phyloP scores from a whole-genome alignment of 2,113 vertebrate genomes.

The Pogonocichla stellata region DNA sequence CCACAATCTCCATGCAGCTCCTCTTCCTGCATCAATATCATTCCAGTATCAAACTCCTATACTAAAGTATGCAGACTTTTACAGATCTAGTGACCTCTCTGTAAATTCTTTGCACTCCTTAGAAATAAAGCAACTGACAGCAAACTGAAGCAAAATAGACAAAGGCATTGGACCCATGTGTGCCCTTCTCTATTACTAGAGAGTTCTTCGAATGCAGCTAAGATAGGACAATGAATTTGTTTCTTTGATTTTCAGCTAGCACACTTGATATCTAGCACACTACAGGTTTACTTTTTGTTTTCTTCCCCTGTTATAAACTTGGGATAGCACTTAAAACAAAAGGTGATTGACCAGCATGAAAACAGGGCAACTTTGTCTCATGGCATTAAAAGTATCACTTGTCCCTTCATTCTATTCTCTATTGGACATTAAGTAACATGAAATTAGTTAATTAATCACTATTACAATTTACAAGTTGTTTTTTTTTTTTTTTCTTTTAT shows the following conservation, averaged over 20 bases:
- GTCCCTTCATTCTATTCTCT: neutral
- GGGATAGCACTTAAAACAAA: neutral
- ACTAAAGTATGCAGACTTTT: neutral
- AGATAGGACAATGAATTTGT: neutral
- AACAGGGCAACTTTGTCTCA: neutral
- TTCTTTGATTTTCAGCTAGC: neutral
- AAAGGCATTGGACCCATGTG: neutral
- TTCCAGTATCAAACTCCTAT: neutral
- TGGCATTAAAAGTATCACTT: neutral
- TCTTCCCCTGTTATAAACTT: neutral
- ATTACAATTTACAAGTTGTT: neutral
- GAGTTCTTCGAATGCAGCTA: neutral
- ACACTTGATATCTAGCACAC: neutral
- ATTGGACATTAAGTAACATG: neutral
- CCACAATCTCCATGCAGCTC: neutral
- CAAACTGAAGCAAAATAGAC: neutral
- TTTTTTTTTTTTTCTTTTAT: neutral
- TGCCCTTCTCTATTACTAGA: neutral
- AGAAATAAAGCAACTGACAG: neutral
- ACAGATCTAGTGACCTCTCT: neutral
- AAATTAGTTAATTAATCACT: neutral
- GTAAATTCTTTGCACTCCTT: neutral
- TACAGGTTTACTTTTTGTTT: neutral
- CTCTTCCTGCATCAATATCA: neutral
- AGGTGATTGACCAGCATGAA: neutral